Conservation (phyloP, 2,888 invertebrate genomes). For the Dynastes grantii region DNA sequence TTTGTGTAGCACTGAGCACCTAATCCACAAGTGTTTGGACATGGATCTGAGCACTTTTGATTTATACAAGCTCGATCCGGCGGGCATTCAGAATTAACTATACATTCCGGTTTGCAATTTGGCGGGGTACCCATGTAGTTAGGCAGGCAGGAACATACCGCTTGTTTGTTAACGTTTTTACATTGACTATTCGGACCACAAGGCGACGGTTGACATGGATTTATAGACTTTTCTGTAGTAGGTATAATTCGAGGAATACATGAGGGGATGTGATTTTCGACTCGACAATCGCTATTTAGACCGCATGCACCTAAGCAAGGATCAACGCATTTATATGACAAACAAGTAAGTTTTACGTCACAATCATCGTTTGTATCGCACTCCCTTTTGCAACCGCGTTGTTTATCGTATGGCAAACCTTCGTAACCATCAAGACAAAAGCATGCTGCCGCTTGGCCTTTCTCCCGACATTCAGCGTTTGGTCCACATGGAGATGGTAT, state of each 20-base stretch:
- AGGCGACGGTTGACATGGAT: constrained; percentile 88
- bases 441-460: constrained; percentile 89
- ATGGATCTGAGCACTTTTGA: constrained; percentile 90
- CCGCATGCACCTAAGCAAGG: constrained; percentile 91
- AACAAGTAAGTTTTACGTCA: constrained; percentile 81
- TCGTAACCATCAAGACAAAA: constrained; percentile 84
- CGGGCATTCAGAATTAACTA: constrained; percentile 90
- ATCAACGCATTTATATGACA: constrained; percentile 87
- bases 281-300: constrained; percentile 83
- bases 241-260: constrained; percentile 79
- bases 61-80: constrained; percentile 87
- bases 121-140: constrained; percentile 87
- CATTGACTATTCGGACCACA: constrained; percentile 93
- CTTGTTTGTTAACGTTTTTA: constrained; percentile 82
- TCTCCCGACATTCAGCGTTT: constrained; percentile 87
- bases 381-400: constrained; percentile 81
- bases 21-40: constrained; percentile 89
- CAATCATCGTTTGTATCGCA: constrained; percentile 88
- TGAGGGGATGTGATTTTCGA: constrained; percentile 85
- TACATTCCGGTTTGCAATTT: constrained; percentile 87
- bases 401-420: constrained; percentile 85
- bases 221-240: constrained; percentile 71
- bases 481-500: constrained; percentile 89
- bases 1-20: constrained; percentile 87
- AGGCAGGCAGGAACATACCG: constrained; percentile 88